Conservation (phyloP, 2,797 vertebrate species). For the Sciurus carolinensis region DNA sequence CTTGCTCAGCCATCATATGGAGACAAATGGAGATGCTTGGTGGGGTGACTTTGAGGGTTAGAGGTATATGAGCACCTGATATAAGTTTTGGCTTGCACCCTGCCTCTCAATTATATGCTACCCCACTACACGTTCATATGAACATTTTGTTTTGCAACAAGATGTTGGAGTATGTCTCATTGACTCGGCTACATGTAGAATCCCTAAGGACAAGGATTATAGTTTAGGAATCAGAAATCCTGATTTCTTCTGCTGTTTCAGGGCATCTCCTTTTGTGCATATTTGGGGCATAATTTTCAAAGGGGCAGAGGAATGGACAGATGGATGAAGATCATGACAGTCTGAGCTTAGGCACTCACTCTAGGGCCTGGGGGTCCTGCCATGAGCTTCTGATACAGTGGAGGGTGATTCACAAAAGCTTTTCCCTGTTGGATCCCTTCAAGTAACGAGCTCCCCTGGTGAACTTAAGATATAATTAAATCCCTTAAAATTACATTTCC, state of each 20-base stretch:
- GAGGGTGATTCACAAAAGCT: conserved; percentile 69
- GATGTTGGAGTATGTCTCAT: not conserved
- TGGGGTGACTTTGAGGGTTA: not conserved
- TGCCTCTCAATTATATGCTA: conserved; percentile 28
- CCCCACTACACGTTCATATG: not conserved
- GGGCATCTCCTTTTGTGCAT: not conserved
- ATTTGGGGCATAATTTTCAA: conserved; percentile 4
- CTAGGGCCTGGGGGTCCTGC: not conserved
- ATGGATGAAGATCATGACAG: not conserved
- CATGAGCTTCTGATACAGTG: conserved; percentile 61
- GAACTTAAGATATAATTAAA: conserved; percentile 80
- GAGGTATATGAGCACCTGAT: not conserved
- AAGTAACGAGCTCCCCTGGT: conserved; percentile 67
- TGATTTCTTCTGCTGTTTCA: not conserved
- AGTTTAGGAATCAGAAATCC: not conserved
- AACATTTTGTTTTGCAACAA: not conserved
- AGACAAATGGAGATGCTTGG: not conserved
- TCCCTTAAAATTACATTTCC: conserved; percentile 77
- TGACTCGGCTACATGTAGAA: not conserved
- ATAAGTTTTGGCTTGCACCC: not conserved
- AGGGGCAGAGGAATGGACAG: not conserved
- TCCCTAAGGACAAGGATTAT: conserved; percentile 11
- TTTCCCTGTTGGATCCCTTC: conserved; percentile 68
- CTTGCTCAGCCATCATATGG: conserved; percentile 12
- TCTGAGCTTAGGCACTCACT: conserved; percentile 13